Percentiles rank a stretch among this genome's conserved stretches.
These are phyloP conservation scores for Acleris cristana DNA, from an alignment of 2,888 invertebrate genomes.

Conservation along the genomic window DNA sequence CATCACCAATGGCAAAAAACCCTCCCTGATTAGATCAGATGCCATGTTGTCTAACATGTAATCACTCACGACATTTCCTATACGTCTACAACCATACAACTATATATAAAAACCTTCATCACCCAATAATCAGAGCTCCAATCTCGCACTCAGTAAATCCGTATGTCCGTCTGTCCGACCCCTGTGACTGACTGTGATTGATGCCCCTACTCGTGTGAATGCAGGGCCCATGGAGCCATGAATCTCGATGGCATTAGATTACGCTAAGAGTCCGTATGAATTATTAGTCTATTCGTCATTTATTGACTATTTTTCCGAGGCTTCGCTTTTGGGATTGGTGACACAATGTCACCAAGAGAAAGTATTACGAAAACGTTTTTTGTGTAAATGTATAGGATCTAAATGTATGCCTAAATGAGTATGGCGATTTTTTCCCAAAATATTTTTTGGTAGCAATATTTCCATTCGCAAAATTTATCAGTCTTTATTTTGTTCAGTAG, in stretches of 20 bases:
- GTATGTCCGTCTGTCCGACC: constrained; percentile 42
- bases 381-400: too few relatives aligned
- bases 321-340: not conserved
- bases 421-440: too few relatives aligned
- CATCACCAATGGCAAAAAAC: too few relatives aligned
- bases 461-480: too few relatives aligned
- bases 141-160: constrained; percentile 17
- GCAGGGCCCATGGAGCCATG: constrained; percentile 46
- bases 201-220: constrained; percentile 52
- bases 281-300: constrained; percentile 13
- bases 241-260: constrained; percentile 44
- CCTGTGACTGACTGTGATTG: constrained; percentile 68
- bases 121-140: constrained; percentile 14
- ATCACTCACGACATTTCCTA: too few relatives aligned
- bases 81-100: too few relatives aligned
- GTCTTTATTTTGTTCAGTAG: too few relatives aligned
- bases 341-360: not conserved
- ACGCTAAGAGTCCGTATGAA: constrained; percentile 22
- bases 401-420: too few relatives aligned
- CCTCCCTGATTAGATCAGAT: too few relatives aligned
- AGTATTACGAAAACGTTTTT: too few relatives aligned
- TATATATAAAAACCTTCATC: constrained; percentile 4
- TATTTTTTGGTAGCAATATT: too few relatives aligned
- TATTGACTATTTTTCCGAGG: constrained; percentile 1
- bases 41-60: too few relatives aligned